Evolutionary conservation across 37 sponge, comb jelly and placozoan genomes (phyloP).

Genomic region (Spongilla lacustris): DNA sequence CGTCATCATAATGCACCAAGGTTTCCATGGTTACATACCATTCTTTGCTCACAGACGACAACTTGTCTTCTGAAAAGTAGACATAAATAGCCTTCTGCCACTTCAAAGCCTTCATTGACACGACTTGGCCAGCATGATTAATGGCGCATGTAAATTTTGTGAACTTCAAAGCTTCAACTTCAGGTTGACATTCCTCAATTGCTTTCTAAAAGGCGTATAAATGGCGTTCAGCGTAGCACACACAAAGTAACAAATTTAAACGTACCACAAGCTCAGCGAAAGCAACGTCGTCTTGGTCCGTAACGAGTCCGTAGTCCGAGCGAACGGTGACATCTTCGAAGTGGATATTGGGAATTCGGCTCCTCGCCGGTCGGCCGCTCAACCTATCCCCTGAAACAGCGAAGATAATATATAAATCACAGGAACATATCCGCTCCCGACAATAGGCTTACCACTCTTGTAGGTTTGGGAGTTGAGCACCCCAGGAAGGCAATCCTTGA

Average conservation of each 20-base stretch:
- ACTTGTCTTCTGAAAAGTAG: not conserved
- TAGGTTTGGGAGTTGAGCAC: not conserved
- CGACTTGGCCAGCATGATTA: not conserved
- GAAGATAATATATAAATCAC: not conserved
- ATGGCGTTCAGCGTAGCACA: not conserved
- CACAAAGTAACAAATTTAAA: not conserved
- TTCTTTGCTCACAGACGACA: not conserved
- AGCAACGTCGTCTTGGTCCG: not conserved
- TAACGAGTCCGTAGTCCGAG: not conserved
- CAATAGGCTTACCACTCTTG: not conserved
- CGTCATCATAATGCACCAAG: not conserved
- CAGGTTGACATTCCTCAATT: not conserved
- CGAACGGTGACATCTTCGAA: not conserved
- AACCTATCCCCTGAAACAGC: not conserved
- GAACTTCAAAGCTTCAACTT: not conserved
- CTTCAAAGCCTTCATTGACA: not conserved
- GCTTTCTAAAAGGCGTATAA: not conserved
- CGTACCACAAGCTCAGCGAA: not conserved
- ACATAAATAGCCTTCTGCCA: not conserved
- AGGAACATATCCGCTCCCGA: not conserved
- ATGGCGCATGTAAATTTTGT: not conserved
- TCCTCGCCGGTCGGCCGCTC: slow-evolving; percentile 1
- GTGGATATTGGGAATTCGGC: not conserved
- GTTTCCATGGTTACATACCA: not conserved
- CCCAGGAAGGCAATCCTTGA: not conserved